Evolutionary conservation across 1,140 invertebrate genomes (phyloP).

Genomic region (Antheraea mylitta): DNA sequence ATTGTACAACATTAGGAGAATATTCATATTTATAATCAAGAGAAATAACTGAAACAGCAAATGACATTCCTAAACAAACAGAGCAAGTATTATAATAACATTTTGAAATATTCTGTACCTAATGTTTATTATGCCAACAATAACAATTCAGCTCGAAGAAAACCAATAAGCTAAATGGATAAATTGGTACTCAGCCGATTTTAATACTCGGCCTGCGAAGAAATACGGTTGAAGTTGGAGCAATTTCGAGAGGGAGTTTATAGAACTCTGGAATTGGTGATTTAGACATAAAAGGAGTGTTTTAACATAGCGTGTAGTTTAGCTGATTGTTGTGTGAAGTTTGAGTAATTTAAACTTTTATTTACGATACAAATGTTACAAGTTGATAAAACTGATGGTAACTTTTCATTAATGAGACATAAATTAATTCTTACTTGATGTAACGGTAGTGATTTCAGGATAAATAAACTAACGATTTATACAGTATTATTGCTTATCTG

Average conservation of each 20-base stretch:
- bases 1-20: too few relatives aligned
- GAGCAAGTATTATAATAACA: neutral
- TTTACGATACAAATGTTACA: neutral
- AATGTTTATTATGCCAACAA: constrained; percentile 1
- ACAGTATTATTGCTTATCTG: too few relatives aligned
- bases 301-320: neutral
- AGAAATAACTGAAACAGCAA: neutral
- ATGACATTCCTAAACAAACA: neutral
- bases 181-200: constrained; percentile 11
- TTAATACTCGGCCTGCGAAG: constrained; percentile 6
- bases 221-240: constrained; percentile 10
- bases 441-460: too few relatives aligned
- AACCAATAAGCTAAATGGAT: constrained; percentile 10
- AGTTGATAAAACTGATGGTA: too few relatives aligned
- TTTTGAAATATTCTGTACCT: constrained; percentile 5
- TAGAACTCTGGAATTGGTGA: neutral
- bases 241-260: constrained; percentile 9
- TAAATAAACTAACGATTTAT: too few relatives aligned
- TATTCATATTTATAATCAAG: neutral
- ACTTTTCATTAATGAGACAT: too few relatives aligned
- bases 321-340: neutral
- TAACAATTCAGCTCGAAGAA: neutral
- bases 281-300: neutral
- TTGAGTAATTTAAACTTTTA: neutral
- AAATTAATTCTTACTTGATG: too few relatives aligned